Evolutionary conservation across 2,113 vertebrate genomes (phyloP).

Genomic region (Mola mola): DNA sequence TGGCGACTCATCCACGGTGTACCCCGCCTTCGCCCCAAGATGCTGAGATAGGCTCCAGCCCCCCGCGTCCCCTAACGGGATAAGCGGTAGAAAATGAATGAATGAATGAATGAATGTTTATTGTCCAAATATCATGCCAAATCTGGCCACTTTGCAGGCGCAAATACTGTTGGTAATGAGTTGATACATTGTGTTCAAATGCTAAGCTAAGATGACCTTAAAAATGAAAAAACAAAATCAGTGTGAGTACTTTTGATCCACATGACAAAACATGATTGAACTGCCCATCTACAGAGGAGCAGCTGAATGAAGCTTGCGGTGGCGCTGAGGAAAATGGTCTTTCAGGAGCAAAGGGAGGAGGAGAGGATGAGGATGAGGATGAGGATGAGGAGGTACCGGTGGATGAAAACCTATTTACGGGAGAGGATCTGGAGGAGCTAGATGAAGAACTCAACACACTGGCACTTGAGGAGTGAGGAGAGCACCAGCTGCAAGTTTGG

Average conservation of each 20-base stretch:
- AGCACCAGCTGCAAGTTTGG: background rate
- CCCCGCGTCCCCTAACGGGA: no score
- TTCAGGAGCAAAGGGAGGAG: constrained; percentile 64
- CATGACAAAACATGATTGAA: background rate
- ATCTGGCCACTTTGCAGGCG: background rate
- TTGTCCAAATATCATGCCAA: no score
- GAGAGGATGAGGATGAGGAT: constrained; percentile 79
- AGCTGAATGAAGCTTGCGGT: constrained; percentile 93
- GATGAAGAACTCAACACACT: constrained; percentile 97
- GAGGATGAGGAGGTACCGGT: constrained; percentile 90
- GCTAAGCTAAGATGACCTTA: background rate
- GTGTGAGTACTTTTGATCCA: background rate
- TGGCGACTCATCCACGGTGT: no score
- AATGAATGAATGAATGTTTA: no score
- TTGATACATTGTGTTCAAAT: background rate
- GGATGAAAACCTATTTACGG: constrained; percentile 98
- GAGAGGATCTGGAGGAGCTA: constrained; percentile 97
- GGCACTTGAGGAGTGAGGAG: constrained; percentile 90
- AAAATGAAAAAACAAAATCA: background rate
- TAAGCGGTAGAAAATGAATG: no score
- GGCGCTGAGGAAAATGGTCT: constrained; percentile 85
- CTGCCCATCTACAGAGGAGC: constrained; percentile 86
- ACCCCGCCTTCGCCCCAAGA: no score
- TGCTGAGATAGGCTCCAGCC: no score
- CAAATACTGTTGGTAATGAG: background rate